These are phyloP conservation scores for Nysson spinosus DNA, from an alignment of 2,888 invertebrate species.

Conservation along the genomic window DNA sequence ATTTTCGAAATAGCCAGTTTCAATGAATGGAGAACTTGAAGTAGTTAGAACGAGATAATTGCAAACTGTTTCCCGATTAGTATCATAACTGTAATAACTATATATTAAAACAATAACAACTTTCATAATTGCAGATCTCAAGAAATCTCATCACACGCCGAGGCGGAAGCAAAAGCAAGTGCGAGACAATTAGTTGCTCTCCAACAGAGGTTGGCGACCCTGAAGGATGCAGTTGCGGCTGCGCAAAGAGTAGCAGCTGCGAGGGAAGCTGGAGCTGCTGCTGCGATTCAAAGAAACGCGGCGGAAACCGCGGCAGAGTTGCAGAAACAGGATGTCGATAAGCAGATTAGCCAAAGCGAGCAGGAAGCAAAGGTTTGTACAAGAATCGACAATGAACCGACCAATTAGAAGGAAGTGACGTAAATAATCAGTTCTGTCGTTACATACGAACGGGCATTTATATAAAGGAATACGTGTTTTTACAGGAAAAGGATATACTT, in stretches of 20 bases:
- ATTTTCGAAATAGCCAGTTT: too few species aligned
- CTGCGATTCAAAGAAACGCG: slow-evolving; percentile 84
- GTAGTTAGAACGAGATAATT: too few species aligned
- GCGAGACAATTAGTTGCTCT: slow-evolving; percentile 81
- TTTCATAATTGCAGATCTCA: slow-evolving; percentile 61
- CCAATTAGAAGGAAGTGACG: too few species aligned
- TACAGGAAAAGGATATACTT: slow-evolving; percentile 69
- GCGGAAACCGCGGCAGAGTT: slow-evolving; percentile 85
- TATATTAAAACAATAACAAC: too few species aligned
- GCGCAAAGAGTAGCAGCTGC: slow-evolving; percentile 86
- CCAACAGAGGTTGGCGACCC: slow-evolving; percentile 84
- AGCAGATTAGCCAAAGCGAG: slow-evolving; percentile 73
- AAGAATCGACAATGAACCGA: too few species aligned
- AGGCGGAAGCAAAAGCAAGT: slow-evolving; percentile 72
- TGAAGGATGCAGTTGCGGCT: slow-evolving; percentile 85
- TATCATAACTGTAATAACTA: too few species aligned
- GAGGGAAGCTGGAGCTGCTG: slow-evolving; percentile 86
- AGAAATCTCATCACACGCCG: slow-evolving; percentile 71
- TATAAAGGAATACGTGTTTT: too few species aligned
- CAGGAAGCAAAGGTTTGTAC: slow-evolving; percentile 70
- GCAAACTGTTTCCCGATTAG: too few species aligned
- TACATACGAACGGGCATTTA: too few species aligned
- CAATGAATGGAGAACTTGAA: too few species aligned
- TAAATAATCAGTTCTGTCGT: too few species aligned
- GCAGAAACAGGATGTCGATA: slow-evolving; percentile 79